A percentile compares a stretch with the other conserved stretches of the same genome.
phyloP scores from a whole-genome alignment of 2,888 invertebrate genomes.

The Drosophila testacea region DNA sequence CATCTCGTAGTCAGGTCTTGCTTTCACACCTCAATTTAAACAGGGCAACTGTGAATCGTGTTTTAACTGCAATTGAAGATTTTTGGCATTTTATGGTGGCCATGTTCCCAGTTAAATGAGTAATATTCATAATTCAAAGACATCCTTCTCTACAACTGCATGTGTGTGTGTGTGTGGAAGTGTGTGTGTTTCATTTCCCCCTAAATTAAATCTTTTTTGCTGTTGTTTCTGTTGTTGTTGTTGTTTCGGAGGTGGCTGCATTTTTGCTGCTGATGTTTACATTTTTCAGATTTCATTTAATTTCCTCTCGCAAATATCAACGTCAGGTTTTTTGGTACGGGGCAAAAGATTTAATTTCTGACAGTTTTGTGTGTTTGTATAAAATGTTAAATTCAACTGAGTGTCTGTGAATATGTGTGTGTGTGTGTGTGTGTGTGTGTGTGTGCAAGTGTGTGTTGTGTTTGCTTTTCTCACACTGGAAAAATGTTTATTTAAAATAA shows the following conservation, averaged over 20 bases:
- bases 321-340: conserved; percentile 33
- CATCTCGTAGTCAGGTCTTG: neutral
- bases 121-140: conserved; percentile 40
- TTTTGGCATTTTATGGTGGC: neutral
- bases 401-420: conserved; percentile 23
- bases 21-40: too few relatives aligned
- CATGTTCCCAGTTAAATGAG: conserved; percentile 29
- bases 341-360: conserved; percentile 69
- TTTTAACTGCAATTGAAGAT: neutral
- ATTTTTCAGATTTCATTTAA: conserved; percentile 70
- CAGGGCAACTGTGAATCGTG: conserved; percentile 3
- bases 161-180: conserved; percentile 3
- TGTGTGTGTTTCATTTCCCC: conserved; percentile 45
- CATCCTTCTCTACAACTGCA: conserved; percentile 13
- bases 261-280: conserved; percentile 59
- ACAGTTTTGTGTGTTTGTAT: conserved; percentile 69
- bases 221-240: neutral
- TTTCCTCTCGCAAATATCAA: conserved; percentile 68
- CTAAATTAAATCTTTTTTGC: conserved; percentile 8
- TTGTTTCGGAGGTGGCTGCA: conserved; percentile 29
- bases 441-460: conserved; percentile 25
- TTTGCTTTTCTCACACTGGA: conserved; percentile 56
- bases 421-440: neutral
- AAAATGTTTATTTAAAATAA: conserved; percentile 69
- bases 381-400: conserved; percentile 63